phyloP scores from a whole-genome alignment of 2,888 invertebrate species.

The Seladonia tumulorum region DNA sequence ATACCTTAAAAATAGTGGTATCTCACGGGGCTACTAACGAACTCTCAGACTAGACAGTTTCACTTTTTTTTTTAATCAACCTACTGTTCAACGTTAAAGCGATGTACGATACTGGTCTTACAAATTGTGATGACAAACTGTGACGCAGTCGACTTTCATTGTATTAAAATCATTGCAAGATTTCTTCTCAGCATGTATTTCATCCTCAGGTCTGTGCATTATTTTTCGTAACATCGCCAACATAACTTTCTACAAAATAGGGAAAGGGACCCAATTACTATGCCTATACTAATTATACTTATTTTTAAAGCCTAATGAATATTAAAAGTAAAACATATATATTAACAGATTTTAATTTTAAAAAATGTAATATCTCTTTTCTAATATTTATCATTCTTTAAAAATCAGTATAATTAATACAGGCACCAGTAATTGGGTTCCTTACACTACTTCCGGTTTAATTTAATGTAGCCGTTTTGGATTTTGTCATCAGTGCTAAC shows the following conservation, averaged over 20 bases:
- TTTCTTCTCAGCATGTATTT: constrained; percentile 11
- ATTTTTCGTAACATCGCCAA: background rate
- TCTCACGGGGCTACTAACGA: background rate
- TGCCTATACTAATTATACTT: no score
- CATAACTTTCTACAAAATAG: background rate
- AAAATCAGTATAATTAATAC: no score
- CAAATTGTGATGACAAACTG: background rate
- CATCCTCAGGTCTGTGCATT: constrained; percentile 30
- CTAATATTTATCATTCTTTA: no score
- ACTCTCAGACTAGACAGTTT: background rate
- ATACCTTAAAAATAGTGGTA: background rate
- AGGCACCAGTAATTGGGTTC: no score
- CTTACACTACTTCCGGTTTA: no score
- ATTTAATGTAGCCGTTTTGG: no score
- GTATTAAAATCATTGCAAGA: background rate
- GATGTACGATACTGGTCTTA: background rate
- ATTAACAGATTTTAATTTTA: no score
- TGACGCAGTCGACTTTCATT: background rate
- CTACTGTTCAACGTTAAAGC: background rate
- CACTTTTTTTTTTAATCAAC: background rate
- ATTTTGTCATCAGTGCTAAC: background rate
- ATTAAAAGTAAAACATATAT: no score
- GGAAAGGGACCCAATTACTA: no score
- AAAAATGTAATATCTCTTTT: no score
- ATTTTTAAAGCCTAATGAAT: no score